These are phyloP conservation scores for Porites lobata DNA, from an alignment of 92 coral and sea anemone genomes.

Conservation along the genomic window DNA sequence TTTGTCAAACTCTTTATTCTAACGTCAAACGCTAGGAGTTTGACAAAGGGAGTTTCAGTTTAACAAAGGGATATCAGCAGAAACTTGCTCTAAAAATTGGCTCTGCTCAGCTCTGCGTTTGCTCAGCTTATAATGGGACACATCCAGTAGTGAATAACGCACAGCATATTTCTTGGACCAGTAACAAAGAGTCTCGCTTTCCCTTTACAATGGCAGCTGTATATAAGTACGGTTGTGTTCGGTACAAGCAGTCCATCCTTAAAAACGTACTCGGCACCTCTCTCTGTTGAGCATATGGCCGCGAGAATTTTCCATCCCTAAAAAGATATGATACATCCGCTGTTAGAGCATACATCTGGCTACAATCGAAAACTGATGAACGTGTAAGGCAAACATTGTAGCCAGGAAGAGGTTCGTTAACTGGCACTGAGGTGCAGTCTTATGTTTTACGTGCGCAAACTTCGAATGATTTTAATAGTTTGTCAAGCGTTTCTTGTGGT, in stretches of 20 bases:
- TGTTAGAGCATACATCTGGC: no score
- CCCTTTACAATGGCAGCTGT: constrained; percentile 75
- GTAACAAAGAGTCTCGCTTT: constrained; percentile 35
- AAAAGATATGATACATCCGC: neutral
- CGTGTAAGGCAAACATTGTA: no score
- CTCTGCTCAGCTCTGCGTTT: neutral
- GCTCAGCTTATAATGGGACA: constrained; percentile 63
- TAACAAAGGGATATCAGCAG: no score
- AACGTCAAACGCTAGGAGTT: no score
- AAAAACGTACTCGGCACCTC: constrained; percentile 70
- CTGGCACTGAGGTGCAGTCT: no score
- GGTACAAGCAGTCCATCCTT: constrained; percentile 27
- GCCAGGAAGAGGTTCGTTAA: no score
- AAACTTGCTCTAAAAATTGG: neutral
- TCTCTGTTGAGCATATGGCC: constrained; percentile 71
- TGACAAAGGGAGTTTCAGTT: no score
- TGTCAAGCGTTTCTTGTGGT: no score
- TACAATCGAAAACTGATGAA: no score
- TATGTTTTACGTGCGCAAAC: no score
- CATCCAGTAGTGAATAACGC: constrained; percentile 79
- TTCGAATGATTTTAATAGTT: no score
- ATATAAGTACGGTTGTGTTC: constrained; percentile 15
- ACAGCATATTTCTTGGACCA: constrained; percentile 36
- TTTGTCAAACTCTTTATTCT: no score
- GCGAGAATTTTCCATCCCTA: constrained; percentile 78